Base-by-base conservation (phyloP, 1,140 invertebrate genomes). In the Drosophila serrata region DNA sequence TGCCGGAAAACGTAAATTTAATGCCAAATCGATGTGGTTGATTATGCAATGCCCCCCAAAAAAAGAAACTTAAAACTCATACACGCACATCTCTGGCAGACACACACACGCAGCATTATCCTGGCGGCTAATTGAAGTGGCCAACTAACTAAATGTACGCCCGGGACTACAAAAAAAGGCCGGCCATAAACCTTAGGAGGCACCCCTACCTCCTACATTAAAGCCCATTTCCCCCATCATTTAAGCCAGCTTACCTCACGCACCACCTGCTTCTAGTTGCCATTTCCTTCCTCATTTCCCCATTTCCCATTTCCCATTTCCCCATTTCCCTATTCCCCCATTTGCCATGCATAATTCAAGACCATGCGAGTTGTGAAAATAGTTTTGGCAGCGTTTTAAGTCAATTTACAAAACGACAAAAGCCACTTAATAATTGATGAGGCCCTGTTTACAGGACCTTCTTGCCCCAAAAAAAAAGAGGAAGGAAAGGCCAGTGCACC, bases 351-450 rank as follows among this genome's bases (percentile, higher is more conserved):
- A 64, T 57, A 59, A 43, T 64, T 53, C 58, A 55, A 70, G 51
- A 64, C 53, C 75, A 60, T n/a, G 37, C 33, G 37, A 61, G 61
- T 80, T 87, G 78, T 67, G 61, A 76, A 87, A 82, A 88, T 74
- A 88, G 84, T 88, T 88, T 84, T 80, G 69, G 35, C 64, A 88
- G 76, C 82, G 46, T 69, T 88, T 88, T 90, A 81, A 90, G 84
- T 75, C 79, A 88, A 88, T 88, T 88, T 88, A 60, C 78, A 39
- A 51, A 84, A 76, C 62, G 81, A 84, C 81, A 35, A n/a, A 37
- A 35, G 42, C 51, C 40, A 19, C 60, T 88, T 57, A 88, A 88
- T 88, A 63, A 88, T 88, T 88, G 46, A 88, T 90, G 64, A 43
- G 19, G 19, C 8, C 19, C 42, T 45, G 42, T 45, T 11, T 17